Conservation (phyloP, 2,113 vertebrate species). For the Kryptolebias marmoratus region DNA sequence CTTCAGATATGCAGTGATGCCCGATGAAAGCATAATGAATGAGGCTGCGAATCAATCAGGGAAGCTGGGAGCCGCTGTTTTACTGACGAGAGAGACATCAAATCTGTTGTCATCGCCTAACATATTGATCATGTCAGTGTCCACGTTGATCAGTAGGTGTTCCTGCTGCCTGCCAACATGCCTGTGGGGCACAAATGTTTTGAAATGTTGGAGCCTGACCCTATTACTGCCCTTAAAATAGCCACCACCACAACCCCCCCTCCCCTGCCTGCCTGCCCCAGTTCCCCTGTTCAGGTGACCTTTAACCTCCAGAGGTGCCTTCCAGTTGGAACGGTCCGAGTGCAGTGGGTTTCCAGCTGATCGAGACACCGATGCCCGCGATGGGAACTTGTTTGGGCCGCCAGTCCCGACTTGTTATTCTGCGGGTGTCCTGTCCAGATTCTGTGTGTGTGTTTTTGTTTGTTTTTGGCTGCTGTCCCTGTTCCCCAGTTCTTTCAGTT, state of each 20-base stretch:
- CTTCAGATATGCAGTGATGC: background rate
- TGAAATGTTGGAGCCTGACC: constrained; percentile 55
- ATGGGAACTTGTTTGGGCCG: constrained; percentile 21
- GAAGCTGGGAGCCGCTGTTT: too few relatives aligned
- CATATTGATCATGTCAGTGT: constrained; percentile 29
- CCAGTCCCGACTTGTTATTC: constrained; percentile 62
- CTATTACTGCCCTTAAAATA: constrained; percentile 66
- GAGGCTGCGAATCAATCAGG: too few relatives aligned
- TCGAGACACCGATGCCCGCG: too few relatives aligned
- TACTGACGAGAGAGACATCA: background rate
- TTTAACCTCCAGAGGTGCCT: constrained; percentile 39
- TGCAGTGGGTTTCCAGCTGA: too few relatives aligned
- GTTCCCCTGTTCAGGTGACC: constrained; percentile 32
- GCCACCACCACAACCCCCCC: constrained; percentile 8
- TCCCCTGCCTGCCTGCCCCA: constrained; percentile 19
- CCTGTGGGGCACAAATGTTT: constrained; percentile 50
- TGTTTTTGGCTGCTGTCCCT: constrained; percentile 67
- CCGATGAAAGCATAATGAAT: background rate
- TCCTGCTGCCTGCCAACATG: constrained; percentile 19
- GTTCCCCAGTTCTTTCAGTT: constrained; percentile 48
- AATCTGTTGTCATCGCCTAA: constrained; percentile 20
- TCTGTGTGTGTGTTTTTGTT: constrained; percentile 26
- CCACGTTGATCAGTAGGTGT: background rate
- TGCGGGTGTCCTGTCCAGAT: constrained; percentile 31
- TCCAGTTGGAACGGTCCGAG: constrained; percentile 11